Conservation (phyloP, 2,113 vertebrate genomes). For the Thomomys bottae region DNA sequence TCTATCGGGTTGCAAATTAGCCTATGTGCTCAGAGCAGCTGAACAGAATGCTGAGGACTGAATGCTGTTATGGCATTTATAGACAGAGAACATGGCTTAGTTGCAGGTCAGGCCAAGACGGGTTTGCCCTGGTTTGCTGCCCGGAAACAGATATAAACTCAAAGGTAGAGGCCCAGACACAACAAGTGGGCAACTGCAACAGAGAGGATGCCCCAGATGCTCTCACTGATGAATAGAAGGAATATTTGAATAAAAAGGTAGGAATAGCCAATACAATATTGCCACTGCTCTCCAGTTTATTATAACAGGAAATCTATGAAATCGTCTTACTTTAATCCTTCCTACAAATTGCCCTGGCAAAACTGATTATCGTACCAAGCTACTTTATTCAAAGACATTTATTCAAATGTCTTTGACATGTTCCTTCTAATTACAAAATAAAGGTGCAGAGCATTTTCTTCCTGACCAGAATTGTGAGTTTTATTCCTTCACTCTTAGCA, state of each 20-base stretch:
- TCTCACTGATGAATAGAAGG: not conserved
- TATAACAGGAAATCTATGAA: conserved; percentile 15
- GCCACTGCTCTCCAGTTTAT: not conserved
- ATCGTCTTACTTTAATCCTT: conserved; percentile 30
- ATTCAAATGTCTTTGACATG: not conserved
- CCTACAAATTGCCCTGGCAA: conserved; percentile 24
- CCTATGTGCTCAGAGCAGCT: conserved; percentile 15
- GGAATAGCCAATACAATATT: not conserved
- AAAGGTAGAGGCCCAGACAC: not conserved
- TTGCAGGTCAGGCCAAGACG: conserved; percentile 3
- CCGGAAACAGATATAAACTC: not conserved
- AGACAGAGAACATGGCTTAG: not conserved
- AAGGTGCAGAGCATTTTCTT: not conserved
- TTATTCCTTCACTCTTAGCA: not conserved
- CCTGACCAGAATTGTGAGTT: not conserved
- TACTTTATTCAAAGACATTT: conserved; percentile 35
- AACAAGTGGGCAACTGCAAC: not conserved
- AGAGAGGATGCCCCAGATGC: not conserved
- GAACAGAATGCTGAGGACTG: not conserved
- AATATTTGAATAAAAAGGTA: not conserved
- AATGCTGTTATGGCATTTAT: conserved; percentile 16
- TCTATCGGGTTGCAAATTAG: conserved; percentile 43
- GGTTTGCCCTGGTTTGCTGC: not conserved
- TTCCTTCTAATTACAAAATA: conserved; percentile 9
- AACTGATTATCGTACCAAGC: conserved; percentile 26